Conservation (phyloP, 2,797 vertebrate species). For the Pristis pectinata region DNA sequence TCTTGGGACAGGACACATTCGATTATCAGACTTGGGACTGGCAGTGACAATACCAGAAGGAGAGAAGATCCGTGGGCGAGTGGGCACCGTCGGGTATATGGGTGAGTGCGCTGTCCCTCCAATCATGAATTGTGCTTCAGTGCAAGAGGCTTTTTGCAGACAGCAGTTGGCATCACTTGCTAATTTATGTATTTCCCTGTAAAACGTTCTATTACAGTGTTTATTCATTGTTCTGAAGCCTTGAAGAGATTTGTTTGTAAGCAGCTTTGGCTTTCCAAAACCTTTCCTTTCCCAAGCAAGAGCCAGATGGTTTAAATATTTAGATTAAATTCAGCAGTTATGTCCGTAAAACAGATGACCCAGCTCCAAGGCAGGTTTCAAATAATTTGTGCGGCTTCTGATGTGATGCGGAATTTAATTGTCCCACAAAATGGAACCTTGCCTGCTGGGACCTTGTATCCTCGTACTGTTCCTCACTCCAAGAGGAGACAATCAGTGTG, state of each 20-base stretch:
- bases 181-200: neutral
- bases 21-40: conserved; percentile 79
- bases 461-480: neutral
- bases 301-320: neutral
- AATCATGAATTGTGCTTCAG: neutral
- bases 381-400: neutral
- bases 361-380: neutral
- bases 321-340: neutral
- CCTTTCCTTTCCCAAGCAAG: neutral
- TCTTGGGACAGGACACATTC: conserved; percentile 65
- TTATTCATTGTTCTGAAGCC: neutral
- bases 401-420: neutral
- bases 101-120: conserved; percentile 51
- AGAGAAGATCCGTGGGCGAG: conserved; percentile 56
- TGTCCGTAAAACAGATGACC: neutral
- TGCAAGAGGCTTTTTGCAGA: neutral
- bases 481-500: neutral
- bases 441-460: neutral
- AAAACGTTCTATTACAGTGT: neutral
- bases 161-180: no score
- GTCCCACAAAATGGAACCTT: neutral
- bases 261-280: neutral
- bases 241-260: neutral
- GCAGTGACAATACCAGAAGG: conserved; percentile 61
- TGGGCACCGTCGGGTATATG: conserved; percentile 78